Percentiles rank a stretch among this genome's conserved stretches.
These are phyloP conservation scores for Pristionchus mayeri DNA, from an alignment of 2,888 invertebrate genomes.

Conservation along the genomic window DNA sequence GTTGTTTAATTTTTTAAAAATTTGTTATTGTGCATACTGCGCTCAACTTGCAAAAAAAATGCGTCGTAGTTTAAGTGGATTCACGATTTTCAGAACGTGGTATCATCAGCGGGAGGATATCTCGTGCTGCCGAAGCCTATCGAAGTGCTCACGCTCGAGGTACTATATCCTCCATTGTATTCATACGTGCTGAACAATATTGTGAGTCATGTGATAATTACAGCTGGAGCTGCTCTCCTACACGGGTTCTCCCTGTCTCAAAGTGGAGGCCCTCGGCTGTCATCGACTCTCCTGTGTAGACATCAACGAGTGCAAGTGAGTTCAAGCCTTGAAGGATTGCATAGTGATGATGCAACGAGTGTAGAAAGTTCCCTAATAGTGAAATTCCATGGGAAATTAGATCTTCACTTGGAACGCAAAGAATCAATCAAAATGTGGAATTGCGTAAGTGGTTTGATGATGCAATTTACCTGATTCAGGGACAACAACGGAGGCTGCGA, in stretches of 20 bases:
- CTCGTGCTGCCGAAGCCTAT: slow-evolving; percentile 59
- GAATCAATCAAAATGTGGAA: background rate
- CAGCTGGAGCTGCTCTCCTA: slow-evolving; percentile 43
- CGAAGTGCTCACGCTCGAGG: slow-evolving; percentile 59
- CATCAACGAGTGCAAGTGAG: slow-evolving; percentile 72
- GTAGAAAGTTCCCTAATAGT: no score
- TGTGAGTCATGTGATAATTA: no score
- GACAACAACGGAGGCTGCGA: slow-evolving; percentile 75
- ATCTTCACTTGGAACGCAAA: no score
- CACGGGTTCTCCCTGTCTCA: slow-evolving; percentile 35
- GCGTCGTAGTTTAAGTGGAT: no score
- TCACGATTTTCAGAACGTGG: slow-evolving; percentile 34
- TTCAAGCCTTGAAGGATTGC: no score
- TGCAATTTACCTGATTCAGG: background rate
- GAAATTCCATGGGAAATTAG: no score
- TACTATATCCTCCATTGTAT: no score
- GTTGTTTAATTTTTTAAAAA: no score
- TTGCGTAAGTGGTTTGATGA: background rate
- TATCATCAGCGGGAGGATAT: slow-evolving; percentile 52
- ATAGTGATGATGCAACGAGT: background rate
- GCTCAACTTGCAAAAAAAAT: no score
- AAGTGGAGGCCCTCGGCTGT: slow-evolving; percentile 61
- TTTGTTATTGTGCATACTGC: no score
- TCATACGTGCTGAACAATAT: no score
- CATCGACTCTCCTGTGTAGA: slow-evolving; percentile 65